Base-by-base conservation (phyloP, 2,888 invertebrate species). In the Pachydiplax longipennis region DNA sequence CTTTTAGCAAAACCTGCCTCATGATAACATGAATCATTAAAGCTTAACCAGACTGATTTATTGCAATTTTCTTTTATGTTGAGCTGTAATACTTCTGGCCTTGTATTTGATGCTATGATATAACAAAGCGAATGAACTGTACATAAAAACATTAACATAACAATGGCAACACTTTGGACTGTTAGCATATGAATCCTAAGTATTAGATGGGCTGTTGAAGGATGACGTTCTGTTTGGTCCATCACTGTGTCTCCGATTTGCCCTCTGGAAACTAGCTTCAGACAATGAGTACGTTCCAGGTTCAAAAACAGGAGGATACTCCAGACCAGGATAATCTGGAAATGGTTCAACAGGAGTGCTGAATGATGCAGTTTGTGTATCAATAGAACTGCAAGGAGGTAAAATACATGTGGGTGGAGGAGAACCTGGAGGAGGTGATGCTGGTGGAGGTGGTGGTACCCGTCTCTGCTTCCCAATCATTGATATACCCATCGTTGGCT, bases 231-330 rank as follows among this genome's bases (percentile, higher is more conserved):
- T 61, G 65, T 87, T 87, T 31, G 58, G 25, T 37, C 31, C 87
- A 87, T n/a, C 87, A n/a, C 37, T 87, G 22, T 37, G 61, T 37
- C 87, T 37, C 2, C 87, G 87, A n/a, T 87, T 87, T 37, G 87
- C 87, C 61, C 87, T 87, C 61, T 61, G 87, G 61, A 87, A 87
- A 61, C 87, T 87, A 12, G 87, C 87, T 31, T 87, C 87, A n/a
- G 87, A 61, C 10, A 98, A 95, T 90, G 97, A 97, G 94, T 98
- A 98, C 0, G 97, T 97, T 94, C 97, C 98, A 0, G 97, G 96
- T 94, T 97, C 97, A 94, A 98, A 98, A 61, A 97, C 97, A 87
- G 98, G 97, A 83, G 98, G 98, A 94, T 97, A 97, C 94, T 97
- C 97, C 94, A 98, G 95, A 93, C 97, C 97, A 91, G 97, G 97